These are phyloP conservation scores for Leptonema lineaticorne DNA, from an alignment of 1,140 invertebrate species.

Conservation along the genomic window DNA sequence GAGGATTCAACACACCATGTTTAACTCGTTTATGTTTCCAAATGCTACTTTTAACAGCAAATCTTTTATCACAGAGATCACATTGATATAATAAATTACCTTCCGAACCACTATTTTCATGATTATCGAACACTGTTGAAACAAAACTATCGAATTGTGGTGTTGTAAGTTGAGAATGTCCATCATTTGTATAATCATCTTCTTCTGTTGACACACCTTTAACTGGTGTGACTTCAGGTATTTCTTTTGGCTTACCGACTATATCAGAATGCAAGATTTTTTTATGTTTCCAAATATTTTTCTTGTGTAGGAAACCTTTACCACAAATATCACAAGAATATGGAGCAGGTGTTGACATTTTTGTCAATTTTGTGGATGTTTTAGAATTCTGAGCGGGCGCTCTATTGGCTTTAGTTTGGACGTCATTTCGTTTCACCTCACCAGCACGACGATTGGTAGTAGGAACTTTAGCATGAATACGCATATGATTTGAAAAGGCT, in stretches of 20 bases:
- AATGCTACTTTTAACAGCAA: constrained; percentile 53
- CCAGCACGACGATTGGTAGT: constrained; percentile 49
- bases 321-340: constrained; percentile 62
- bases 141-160: constrained; percentile 57
- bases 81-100: constrained; percentile 48
- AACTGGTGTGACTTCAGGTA: constrained; percentile 43
- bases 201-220: constrained; percentile 50
- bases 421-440: constrained; percentile 8
- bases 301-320: constrained; percentile 60
- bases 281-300: constrained; percentile 58
- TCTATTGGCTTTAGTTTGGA: neutral
- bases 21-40: constrained; percentile 58
- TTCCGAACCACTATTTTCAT: constrained; percentile 37
- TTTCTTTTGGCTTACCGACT: constrained; percentile 46
- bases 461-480: constrained; percentile 55
- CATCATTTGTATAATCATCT: constrained; percentile 52
- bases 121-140: constrained; percentile 45
- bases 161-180: constrained; percentile 49
- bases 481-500: constrained; percentile 57
- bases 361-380: constrained; percentile 1
- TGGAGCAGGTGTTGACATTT: constrained; percentile 47
- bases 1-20: constrained; percentile 52
- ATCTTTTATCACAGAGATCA: constrained; percentile 54
- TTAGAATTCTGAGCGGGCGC: constrained; percentile 1
- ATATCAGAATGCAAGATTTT: constrained; percentile 55